Percentiles rank a stretch among this genome's conserved stretches.
phyloP scores from a whole-genome alignment of 2,888 invertebrate species.

The Plutella xylostella region DNA sequence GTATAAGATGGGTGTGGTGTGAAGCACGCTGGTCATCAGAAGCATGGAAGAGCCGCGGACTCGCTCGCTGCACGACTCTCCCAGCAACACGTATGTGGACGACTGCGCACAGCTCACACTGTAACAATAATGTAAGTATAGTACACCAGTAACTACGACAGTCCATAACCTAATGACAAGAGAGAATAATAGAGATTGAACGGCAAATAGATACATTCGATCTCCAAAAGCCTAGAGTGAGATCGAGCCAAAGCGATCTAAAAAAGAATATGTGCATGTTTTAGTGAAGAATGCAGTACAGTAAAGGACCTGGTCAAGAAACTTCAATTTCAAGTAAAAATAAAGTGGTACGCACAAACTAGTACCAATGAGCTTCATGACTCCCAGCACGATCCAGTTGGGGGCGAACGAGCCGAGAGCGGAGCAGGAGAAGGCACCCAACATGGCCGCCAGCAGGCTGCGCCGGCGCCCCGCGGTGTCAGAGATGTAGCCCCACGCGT shows the following conservation, averaged over 20 bases:
- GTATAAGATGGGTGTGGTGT: constrained; percentile 38
- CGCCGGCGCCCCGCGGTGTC: constrained; percentile 47
- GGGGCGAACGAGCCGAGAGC: constrained; percentile 46
- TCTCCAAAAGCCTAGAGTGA: too few species aligned
- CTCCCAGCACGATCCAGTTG: constrained; percentile 47
- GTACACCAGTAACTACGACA: too few species aligned
- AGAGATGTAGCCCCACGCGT: constrained; percentile 54
- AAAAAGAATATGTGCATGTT: constrained; percentile 30
- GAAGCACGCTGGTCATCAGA: constrained; percentile 33
- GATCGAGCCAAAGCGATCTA: too few species aligned
- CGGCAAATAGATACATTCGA: too few species aligned
- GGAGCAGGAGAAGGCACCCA: constrained; percentile 41
- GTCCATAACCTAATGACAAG: too few species aligned
- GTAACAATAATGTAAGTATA: constrained; percentile 12
- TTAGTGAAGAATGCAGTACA: too few species aligned
- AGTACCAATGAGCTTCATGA: constrained; percentile 43
- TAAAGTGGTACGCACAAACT: constrained; percentile 38
- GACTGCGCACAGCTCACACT: constrained; percentile 63
- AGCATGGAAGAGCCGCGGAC: constrained; percentile 52
- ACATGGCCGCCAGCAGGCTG: constrained; percentile 50
- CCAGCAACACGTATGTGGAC: constrained; percentile 68
- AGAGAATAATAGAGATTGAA: too few species aligned
- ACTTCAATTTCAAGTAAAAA: not conserved
- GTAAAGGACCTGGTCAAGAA: too few species aligned
- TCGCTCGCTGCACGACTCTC: constrained; percentile 58